Base-by-base conservation (phyloP, 1,140 invertebrate genomes). In the Bombus impatiens region DNA sequence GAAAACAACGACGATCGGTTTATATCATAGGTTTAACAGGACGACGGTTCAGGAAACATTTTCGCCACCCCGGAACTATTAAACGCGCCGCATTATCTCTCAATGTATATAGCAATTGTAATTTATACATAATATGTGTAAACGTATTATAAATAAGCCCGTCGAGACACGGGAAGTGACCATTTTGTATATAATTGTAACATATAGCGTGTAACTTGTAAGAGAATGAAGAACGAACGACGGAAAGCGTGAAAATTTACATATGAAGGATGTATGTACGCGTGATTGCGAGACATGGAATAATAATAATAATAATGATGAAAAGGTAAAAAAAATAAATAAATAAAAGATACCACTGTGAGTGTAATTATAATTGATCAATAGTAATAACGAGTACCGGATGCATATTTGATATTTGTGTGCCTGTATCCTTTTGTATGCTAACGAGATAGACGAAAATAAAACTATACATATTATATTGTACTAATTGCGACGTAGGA, bases 401-500 rank as follows among this genome's bases (percentile, higher is more conserved):
- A 94, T 93, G 93, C 94, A 94, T 94, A 94, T 95, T 94, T 94
- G 94, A 95, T 95, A 95, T 95, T 94, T 94, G 94, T 95, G 94
- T 95, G 94, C 94, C 94, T 95, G 94, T 94, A 95, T 94, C 92
- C 93, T 94, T 94, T 95, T 95, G 93, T 94, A 94, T 94, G 94
- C 94, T 94, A 94, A 88, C 91, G 90, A 94, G 91, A 94, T 94
- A 94, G 91, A 92, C 78, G 88, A 87, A 88, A 82, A 88, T 88
- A 80, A 89, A 94, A 93, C 89, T 94, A 94, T 94, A 92, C 91
- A 93, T 94, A 94, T 92, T 94, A 94, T 94, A 94, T 92, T 89
- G 89, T 88, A 91, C 92, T 93, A 94, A 90, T 86, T 84, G 87
- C 84, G 84, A 84, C 53, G 87, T 94, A 94, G 92, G 91, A 87